Conservation (phyloP, 2,888 invertebrate species). For the Ephialtes manifestator region DNA sequence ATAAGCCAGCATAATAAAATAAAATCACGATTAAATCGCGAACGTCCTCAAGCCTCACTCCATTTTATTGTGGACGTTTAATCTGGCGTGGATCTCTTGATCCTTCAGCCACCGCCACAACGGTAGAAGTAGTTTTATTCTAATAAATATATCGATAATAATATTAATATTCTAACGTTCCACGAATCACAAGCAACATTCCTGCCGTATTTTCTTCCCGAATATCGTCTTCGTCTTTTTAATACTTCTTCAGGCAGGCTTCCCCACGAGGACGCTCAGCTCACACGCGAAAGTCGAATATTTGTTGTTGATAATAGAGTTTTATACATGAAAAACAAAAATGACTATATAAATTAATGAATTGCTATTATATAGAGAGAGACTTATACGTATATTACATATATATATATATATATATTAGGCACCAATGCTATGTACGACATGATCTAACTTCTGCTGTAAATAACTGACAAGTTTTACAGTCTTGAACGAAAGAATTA, state of each 20-base stretch:
- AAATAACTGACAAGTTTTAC: conserved; percentile 68
- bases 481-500: conserved; percentile 36
- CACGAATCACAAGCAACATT: conserved; percentile 39
- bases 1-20: conserved; percentile 18
- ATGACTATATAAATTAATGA: conserved; percentile 39
- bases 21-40: conserved; percentile 4
- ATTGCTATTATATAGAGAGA: conserved; percentile 62
- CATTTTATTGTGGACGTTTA: neutral
- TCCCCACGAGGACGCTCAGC: conserved; percentile 17
- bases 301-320: conserved; percentile 65
- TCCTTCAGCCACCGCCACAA: neutral
- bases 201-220: conserved; percentile 32
- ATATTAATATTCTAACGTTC: conserved; percentile 23
- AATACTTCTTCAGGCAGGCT: neutral
- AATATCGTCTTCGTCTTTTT: conserved; percentile 11
- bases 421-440: conserved; percentile 45
- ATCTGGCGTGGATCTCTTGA: neutral
- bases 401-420: conserved; percentile 41
- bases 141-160: conserved; percentile 18
- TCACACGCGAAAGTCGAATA: conserved; percentile 26
- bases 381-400: conserved; percentile 61
- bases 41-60: neutral
- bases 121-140: conserved; percentile 14
- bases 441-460: conserved; percentile 67
- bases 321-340: conserved; percentile 58